Conservation (phyloP, 2,888 invertebrate species). For the Pogonocherus hispidulus region DNA sequence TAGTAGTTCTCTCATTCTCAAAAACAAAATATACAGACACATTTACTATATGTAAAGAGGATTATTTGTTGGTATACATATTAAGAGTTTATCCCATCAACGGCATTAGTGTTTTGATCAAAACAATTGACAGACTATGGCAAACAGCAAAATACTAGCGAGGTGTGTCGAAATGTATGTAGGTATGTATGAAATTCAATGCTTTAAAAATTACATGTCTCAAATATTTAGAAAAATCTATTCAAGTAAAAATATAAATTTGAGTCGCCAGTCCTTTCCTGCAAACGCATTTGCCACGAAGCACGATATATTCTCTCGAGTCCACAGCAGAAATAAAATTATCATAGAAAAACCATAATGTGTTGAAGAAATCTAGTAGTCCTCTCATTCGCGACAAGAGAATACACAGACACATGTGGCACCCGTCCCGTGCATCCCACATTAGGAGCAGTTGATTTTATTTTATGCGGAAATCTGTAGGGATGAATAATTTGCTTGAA, state of each 20-base stretch:
- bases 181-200: no score
- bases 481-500: constrained; percentile 68
- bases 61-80: no score
- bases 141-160: no score
- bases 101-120: no score
- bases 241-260: constrained; percentile 38
- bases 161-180: no score
- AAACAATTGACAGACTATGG: no score
- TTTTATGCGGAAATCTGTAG: constrained; percentile 66
- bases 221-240: no score
- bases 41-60: no score
- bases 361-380: constrained; percentile 42
- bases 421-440: constrained; percentile 56
- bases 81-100: no score
- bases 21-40: no score
- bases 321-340: constrained; percentile 55
- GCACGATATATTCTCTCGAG: constrained; percentile 34
- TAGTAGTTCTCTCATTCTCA: no score
- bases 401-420: constrained; percentile 60
- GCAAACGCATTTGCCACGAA: constrained; percentile 46
- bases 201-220: no score
- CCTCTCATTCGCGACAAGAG: constrained; percentile 45
- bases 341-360: constrained; percentile 59
- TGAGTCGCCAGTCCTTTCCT: constrained; percentile 36
- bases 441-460: constrained; percentile 61